These are phyloP conservation scores for Coreius guichenoti DNA, from an alignment of 2,797 vertebrate species.

Conservation along the genomic window DNA sequence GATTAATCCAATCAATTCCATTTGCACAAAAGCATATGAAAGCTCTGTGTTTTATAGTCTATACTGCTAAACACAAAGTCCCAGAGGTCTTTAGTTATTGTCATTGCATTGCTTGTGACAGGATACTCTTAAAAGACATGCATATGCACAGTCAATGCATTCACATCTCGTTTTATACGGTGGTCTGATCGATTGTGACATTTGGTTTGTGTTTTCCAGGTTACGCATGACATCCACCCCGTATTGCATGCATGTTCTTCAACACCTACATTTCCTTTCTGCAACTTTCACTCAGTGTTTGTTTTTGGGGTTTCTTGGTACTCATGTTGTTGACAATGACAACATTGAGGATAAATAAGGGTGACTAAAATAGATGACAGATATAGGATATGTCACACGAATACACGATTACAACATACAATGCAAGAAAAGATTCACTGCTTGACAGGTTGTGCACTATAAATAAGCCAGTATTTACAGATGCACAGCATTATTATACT, in stretches of 20 bases:
- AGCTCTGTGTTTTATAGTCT: background rate
- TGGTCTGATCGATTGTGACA: background rate
- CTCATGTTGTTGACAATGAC: background rate
- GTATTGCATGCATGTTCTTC: background rate
- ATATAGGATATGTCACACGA: background rate
- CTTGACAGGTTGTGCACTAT: background rate
- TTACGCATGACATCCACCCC: background rate
- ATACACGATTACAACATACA: background rate
- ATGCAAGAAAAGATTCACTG: background rate
- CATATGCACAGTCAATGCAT: background rate
- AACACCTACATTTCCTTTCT: background rate
- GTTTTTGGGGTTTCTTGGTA: background rate
- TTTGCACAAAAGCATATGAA: background rate
- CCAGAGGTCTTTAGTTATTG: background rate
- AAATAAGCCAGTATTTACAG: background rate
- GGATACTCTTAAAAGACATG: background rate
- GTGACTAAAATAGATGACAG: background rate
- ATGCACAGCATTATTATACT: background rate
- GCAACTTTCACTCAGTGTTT: background rate
- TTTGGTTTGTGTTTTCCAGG: background rate
- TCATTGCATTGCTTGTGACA: background rate
- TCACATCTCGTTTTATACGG: background rate
- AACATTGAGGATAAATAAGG: background rate
- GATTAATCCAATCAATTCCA: slow-evolving; percentile 13
- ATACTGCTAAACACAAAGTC: background rate